Evolutionary conservation across 2,113 vertebrate species (phyloP).

Genomic region (Egretta garzetta): DNA sequence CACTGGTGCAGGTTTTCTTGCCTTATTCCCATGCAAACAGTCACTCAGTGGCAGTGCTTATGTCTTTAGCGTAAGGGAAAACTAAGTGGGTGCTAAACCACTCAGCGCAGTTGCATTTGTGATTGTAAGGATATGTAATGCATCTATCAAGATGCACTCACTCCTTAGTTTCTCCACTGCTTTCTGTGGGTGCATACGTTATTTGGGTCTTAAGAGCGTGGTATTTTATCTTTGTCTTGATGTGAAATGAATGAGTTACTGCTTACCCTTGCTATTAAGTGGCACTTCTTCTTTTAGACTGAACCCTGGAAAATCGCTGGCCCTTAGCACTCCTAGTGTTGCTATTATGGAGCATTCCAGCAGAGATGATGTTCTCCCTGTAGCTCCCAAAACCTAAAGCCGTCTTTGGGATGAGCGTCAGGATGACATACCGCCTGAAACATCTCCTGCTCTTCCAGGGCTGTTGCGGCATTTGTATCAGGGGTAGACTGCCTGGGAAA

Average conservation of each 20-base stretch:
- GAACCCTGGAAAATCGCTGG: not conserved
- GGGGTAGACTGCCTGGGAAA: not conserved
- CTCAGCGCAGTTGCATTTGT: not conserved
- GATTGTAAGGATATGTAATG: not conserved
- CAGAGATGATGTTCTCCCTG: not conserved
- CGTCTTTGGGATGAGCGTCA: not conserved
- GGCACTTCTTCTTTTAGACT: not conserved
- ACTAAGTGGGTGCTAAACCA: not conserved
- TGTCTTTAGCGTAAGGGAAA: not conserved
- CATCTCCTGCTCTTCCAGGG: not conserved
- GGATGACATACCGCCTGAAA: not conserved
- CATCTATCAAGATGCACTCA: fast-evolving
- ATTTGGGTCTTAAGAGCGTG: not conserved
- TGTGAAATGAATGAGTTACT: not conserved
- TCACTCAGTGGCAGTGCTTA: not conserved
- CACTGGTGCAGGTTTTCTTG: fast-evolving
- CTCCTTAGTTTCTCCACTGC: not conserved
- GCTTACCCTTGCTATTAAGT: not conserved
- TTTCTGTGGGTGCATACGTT: not conserved
- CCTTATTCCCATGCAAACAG: not conserved
- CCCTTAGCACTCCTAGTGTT: not conserved
- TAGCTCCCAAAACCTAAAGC: not conserved
- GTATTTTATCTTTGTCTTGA: not conserved
- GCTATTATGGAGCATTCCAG: not conserved
- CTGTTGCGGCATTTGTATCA: fast-evolving